Evolutionary conservation across 1,140 invertebrate genomes (phyloP).

Genomic region (Drosophila murphyi): DNA sequence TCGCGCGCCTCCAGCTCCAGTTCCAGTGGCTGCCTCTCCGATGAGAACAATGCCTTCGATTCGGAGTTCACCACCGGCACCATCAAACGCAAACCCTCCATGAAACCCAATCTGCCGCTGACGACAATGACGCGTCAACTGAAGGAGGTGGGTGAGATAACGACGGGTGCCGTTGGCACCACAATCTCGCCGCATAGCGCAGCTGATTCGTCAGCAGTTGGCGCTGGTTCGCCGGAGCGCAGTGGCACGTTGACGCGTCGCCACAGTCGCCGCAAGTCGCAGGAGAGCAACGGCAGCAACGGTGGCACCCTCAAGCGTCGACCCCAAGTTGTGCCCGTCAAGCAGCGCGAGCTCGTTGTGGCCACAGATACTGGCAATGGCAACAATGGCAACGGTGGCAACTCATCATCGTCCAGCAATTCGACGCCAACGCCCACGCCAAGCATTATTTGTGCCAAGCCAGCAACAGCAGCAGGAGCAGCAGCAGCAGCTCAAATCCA

Average conservation of each 20-base stretch:
- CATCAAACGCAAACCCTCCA: conserved; percentile 94
- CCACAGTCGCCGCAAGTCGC: conserved; percentile 86
- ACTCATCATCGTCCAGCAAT: conserved; percentile 77
- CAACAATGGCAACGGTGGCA: conserved; percentile 40
- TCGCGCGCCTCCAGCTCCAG: conserved; percentile 91
- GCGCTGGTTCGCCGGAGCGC: conserved; percentile 72
- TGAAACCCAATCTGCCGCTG: conserved; percentile 95
- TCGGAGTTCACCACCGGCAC: conserved; percentile 91
- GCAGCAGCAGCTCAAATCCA: too few relatives aligned
- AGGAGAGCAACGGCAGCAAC: conserved; percentile 86
- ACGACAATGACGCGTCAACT: conserved; percentile 95
- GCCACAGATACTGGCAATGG: not conserved
- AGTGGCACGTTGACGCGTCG: conserved; percentile 86
- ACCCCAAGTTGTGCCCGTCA: conserved; percentile 49
- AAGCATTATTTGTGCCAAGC: conserved; percentile 76
- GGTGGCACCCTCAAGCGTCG: conserved; percentile 87
- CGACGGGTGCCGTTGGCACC: conserved; percentile 40
- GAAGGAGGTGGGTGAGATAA: conserved; percentile 91
- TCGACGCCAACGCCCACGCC: conserved; percentile 81
- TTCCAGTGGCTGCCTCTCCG: conserved; percentile 91
- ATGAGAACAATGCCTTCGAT: conserved; percentile 92
- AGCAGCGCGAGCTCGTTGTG: too few relatives aligned
- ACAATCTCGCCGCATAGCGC: conserved; percentile 70
- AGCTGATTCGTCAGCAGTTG: conserved; percentile 8
- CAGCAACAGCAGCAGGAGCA: conserved; percentile 49